Base-by-base conservation (phyloP, 2,888 invertebrate genomes). In the Atethmia centrago region DNA sequence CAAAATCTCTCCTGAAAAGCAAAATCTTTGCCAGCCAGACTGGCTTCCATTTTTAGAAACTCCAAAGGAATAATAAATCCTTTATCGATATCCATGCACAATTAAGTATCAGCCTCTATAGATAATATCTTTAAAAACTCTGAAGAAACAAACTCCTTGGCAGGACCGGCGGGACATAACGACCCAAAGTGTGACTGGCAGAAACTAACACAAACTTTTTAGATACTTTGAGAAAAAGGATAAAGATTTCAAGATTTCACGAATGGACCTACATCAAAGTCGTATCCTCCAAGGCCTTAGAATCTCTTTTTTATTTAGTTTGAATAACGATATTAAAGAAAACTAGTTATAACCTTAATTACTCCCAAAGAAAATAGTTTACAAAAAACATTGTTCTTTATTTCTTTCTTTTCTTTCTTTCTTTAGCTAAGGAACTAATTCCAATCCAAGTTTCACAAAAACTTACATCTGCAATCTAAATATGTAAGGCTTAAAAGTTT, bases 141-240 rank as follows among this genome's bases (percentile, higher is more conserved):
- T 28, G 42, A 73, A 58, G 56, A 68, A 61, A 71, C n/a, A 31
- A 78, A 56, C 25, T 62, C 10, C 7, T 36, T 62, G 31, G 2
- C 49, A 63, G 7, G 14, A 65, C 68, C 49, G n/a, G n/a, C 58
- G 58, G 69, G 74, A 74, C 49, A 36, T 78, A 21, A 40, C 5
- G 45, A 73, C 56, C 36, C 28, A 69, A 67, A 70, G n/a, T 62
- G 66, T 56, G 45, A 74, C 42, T 53, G 81, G 80, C 66, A 83
- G 70, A 42, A 42, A 80, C 80, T 63, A 62, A 83, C 45, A 65
- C 16, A 66, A 80, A 84, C 75, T 84, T 80, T 81, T 55, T 71
- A 58, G 61, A 53, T 40, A 45, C 61, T 80, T 80, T 42, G 53
- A 25, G 31, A 21, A 55, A 67, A 81, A 81, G 16, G 31, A 51